Evolutionary conservation across 2,888 invertebrate genomes (phyloP), one percentile per base, ranked within the genome.

Genomic region (Xylophagus ater): DNA sequence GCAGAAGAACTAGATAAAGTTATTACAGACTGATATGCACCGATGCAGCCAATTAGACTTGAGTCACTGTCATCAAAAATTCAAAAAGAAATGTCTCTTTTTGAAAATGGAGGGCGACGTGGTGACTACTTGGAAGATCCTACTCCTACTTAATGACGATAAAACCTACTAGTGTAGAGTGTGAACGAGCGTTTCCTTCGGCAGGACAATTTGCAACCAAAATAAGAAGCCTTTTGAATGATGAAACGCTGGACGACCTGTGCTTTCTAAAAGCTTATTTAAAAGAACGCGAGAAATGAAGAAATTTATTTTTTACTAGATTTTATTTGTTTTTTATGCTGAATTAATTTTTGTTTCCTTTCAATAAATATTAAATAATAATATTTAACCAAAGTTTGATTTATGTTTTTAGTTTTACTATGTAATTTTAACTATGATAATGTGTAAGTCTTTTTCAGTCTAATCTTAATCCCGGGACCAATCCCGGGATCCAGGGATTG

Each of bases 21-120:
- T 28, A 26, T 35, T 28, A 35, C 26, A 35, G 35, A 35, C 10
- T 26, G 28, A 35, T 20, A 35, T 26, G 25, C 25, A 34, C 25
- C 25, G 7, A 34, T 34, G 17, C 25, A 25, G 17, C 25, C 25
- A 25, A 18, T 34, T 25, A 33, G 32, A 20, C 19, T 15, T 38
- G 32, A 17, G 10, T n/a, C 25, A 17, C 17, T 34, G 20, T 34
- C 26, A 18, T 32, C 30, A 19, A 37, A 33, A 41, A 33, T 23
- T 23, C 26, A 34, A 26, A 30, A 17, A 34, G 18, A 40, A 26
- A 32, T 31, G 33, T 25, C 25, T 18, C 24, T 31, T 14, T 31
- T 30, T 12, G 29, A 30, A 40, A 40, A 34, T 24, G 35, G 28
- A 20, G 28, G 19, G 2, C 26, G 34, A 18, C 34, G 26, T 35